Conservation (phyloP, 2,888 invertebrate species). For the Coecobrya sp. region DNA sequence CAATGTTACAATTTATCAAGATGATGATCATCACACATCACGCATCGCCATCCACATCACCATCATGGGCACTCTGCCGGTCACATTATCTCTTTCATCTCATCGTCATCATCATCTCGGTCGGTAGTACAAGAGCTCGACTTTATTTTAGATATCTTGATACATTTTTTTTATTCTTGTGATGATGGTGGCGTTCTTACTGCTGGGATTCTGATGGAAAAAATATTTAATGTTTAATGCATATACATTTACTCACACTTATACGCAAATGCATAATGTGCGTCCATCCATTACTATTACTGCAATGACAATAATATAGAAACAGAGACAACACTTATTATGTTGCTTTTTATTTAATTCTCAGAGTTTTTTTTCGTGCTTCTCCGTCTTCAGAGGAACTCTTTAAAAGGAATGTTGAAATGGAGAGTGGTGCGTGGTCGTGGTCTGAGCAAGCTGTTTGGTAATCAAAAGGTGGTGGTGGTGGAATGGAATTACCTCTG, state of each 20-base stretch:
- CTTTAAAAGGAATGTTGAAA: constrained; percentile 72
- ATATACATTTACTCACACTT: background rate
- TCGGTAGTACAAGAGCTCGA: background rate
- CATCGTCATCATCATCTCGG: background rate
- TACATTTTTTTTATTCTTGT: constrained; percentile 16
- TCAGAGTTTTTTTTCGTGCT: background rate
- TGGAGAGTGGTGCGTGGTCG: constrained; percentile 58
- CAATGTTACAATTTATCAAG: constrained; percentile 61
- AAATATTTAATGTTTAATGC: background rate
- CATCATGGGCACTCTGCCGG: constrained; percentile 32
- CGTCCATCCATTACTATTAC: background rate
- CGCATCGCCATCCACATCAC: constrained; percentile 32
- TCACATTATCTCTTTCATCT: constrained; percentile 27
- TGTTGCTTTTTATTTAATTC: background rate
- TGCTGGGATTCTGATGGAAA: background rate
- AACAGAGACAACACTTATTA: background rate
- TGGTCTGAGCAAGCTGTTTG: background rate
- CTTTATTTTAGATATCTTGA: constrained; percentile 23
- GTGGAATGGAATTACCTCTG: constrained; percentile 1
- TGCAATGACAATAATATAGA: constrained; percentile 10
- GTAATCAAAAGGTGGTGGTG: constrained; percentile 25
- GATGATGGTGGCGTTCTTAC: too few relatives aligned
- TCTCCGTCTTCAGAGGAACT: background rate
- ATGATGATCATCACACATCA: constrained; percentile 50
- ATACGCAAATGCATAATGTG: too few relatives aligned